Percentiles rank a stretch among this genome's conserved stretches.
These are phyloP conservation scores for Drosophila rufa DNA, from an alignment of 1,140 invertebrate genomes.

Conservation along the genomic window DNA sequence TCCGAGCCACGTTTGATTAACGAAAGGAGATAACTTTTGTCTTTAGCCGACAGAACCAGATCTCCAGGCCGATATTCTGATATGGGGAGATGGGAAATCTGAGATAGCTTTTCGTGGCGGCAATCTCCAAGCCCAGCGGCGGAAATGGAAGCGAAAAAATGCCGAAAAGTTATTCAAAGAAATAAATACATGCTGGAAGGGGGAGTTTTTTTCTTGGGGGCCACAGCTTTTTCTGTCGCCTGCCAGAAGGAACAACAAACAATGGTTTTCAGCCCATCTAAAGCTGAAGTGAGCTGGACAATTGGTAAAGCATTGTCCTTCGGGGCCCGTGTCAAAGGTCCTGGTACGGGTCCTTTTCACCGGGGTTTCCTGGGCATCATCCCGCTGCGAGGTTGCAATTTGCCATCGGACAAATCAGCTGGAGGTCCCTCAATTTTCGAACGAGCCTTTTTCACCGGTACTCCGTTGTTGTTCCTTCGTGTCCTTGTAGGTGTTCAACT, in stretches of 20 bases:
- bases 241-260: constrained; percentile 27
- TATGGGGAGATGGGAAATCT: constrained; percentile 41
- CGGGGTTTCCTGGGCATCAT: constrained; percentile 40
- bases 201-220: constrained; percentile 3
- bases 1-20: constrained; percentile 40
- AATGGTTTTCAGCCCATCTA: constrained; percentile 10
- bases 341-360: constrained; percentile 26
- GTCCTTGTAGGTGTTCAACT: constrained; percentile 79
- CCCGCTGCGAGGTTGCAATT: constrained; percentile 73
- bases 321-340: constrained; percentile 43
- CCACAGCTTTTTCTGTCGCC: constrained; percentile 3
- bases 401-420: constrained; percentile 68
- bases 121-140: constrained; percentile 1
- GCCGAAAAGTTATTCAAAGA: constrained; percentile 21
- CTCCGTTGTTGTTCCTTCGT: constrained; percentile 13
- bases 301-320: constrained; percentile 55
- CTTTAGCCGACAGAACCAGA: constrained; percentile 60
- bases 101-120: constrained; percentile 35
- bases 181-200: constrained; percentile 22
- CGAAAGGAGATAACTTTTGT: constrained; percentile 61
- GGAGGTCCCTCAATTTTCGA: constrained; percentile 58
- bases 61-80: constrained; percentile 37
- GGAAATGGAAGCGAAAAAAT: constrained; percentile 46
- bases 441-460: constrained; percentile 32
- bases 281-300: constrained; percentile 53